Percentiles rank a stretch among this genome's conserved stretches.
Evolutionary conservation across 2,113 vertebrate genomes (phyloP).

Genomic region (Stigmatopora nigra): DNA sequence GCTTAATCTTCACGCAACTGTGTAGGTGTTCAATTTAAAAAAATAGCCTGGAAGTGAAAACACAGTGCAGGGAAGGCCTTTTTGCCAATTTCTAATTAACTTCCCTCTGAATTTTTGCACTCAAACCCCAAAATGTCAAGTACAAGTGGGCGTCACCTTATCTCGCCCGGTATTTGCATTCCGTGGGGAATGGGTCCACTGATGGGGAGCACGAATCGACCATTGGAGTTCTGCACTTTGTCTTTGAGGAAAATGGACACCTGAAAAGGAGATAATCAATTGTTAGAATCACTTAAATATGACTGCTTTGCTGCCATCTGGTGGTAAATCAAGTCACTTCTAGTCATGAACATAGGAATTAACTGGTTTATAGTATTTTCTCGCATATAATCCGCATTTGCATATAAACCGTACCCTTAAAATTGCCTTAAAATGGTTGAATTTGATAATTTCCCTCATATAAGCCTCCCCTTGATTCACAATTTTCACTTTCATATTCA

Average conservation of each 20-base stretch:
- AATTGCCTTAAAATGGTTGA: too few species aligned
- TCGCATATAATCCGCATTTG: too few species aligned
- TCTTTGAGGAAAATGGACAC: slow-evolving; percentile 98
- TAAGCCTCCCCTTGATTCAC: too few species aligned
- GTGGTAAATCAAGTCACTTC: too few species aligned
- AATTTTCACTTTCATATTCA: too few species aligned
- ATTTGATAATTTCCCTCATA: too few species aligned
- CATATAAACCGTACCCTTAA: too few species aligned
- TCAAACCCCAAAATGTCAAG: too few species aligned
- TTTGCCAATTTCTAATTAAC: neutral
- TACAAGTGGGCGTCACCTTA: slow-evolving; percentile 71
- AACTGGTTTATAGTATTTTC: too few species aligned
- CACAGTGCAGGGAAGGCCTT: neutral
- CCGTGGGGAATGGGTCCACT: slow-evolving; percentile 87
- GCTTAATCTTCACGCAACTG: slow-evolving; percentile 23
- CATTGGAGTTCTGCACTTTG: slow-evolving; percentile 94
- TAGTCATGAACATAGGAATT: too few species aligned
- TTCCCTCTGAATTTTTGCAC: neutral
- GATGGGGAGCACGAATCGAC: slow-evolving; percentile 87
- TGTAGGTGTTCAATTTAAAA: slow-evolving; percentile 1
- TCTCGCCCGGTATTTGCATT: slow-evolving; percentile 83
- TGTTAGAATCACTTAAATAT: too few species aligned
- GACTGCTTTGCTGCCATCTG: too few species aligned
- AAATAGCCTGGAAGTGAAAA: neutral
- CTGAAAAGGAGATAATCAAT: slow-evolving; percentile 50